Evolutionary conservation across 2,113 vertebrate species (phyloP).

Genomic region (Cololabis saira): DNA sequence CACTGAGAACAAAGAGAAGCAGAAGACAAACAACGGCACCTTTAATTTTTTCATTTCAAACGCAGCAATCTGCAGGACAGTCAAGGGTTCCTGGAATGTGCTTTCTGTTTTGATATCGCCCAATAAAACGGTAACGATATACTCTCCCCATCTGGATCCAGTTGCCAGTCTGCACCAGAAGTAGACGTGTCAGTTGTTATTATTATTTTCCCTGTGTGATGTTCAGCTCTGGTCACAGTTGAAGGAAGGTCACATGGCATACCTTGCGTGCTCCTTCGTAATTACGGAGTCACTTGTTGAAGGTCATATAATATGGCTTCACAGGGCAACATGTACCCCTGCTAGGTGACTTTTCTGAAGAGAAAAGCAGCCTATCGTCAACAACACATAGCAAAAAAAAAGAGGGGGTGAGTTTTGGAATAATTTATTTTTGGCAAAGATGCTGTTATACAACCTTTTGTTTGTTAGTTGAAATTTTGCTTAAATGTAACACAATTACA

Average conservation of each 20-base stretch:
- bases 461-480: background rate
- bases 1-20: constrained; percentile 47
- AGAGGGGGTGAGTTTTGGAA: no score
- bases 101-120: constrained; percentile 77
- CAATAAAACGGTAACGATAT: constrained; percentile 80
- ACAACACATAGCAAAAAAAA: background rate
- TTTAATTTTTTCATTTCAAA: constrained; percentile 51
- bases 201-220: constrained; percentile 73
- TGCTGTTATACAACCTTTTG: background rate
- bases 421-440: background rate
- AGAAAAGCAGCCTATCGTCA: background rate
- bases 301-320: constrained; percentile 71
- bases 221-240: constrained; percentile 67
- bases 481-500: accelerated
- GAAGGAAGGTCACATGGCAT: constrained; percentile 67
- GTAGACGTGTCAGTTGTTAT: constrained; percentile 76
- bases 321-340: constrained; percentile 42
- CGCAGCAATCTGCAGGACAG: constrained; percentile 33
- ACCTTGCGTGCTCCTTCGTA: constrained; percentile 65
- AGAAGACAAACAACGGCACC: constrained; percentile 52
- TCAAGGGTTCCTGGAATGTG: constrained; percentile 54
- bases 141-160: constrained; percentile 79
- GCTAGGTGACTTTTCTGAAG: constrained; percentile 11
- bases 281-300: constrained; percentile 71
- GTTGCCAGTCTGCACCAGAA: constrained; percentile 73